These are phyloP conservation scores for Lamproptera curius DNA, from an alignment of 2,888 invertebrate species.

Conservation along the genomic window DNA sequence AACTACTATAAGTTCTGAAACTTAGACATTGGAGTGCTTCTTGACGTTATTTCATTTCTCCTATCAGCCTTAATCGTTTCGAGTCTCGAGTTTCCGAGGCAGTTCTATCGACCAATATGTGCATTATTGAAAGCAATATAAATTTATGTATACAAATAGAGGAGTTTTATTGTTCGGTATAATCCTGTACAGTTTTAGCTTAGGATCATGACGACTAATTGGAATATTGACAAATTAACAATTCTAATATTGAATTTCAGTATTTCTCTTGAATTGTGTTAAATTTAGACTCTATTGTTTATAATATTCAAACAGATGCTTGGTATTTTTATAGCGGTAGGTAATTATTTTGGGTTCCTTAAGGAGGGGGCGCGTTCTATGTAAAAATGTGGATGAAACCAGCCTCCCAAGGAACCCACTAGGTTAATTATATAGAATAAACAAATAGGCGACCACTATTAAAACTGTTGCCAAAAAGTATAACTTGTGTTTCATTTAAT, in stretches of 20 bases:
- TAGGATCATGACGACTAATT: background rate
- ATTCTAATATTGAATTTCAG: background rate
- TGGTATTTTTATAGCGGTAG: conserved; percentile 34
- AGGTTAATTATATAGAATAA: conserved; percentile 30
- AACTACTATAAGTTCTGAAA: background rate
- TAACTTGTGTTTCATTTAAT: conserved; percentile 32
- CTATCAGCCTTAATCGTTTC: background rate
- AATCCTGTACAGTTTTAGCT: background rate
- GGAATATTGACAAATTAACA: background rate
- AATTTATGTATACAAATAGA: background rate
- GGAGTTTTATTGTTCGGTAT: background rate
- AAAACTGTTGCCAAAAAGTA: conserved; percentile 37
- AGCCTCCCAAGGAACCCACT: conserved; percentile 20
- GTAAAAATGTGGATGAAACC: conserved; percentile 16
- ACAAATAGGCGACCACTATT: conserved; percentile 35
- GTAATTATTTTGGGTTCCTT: conserved; percentile 20
- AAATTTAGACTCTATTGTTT: conserved; percentile 31
- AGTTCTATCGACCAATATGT: background rate
- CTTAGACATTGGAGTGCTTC: background rate
- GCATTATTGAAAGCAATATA: background rate
- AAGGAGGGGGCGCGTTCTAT: conserved; percentile 11
- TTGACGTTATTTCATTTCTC: background rate
- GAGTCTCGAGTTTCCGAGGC: background rate
- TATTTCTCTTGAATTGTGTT: background rate
- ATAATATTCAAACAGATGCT: conserved; percentile 31